Evolutionary conservation across 2,888 invertebrate species (phyloP), one percentile per base, ranked within the genome.

Genomic region (Drosophila rellima): DNA sequence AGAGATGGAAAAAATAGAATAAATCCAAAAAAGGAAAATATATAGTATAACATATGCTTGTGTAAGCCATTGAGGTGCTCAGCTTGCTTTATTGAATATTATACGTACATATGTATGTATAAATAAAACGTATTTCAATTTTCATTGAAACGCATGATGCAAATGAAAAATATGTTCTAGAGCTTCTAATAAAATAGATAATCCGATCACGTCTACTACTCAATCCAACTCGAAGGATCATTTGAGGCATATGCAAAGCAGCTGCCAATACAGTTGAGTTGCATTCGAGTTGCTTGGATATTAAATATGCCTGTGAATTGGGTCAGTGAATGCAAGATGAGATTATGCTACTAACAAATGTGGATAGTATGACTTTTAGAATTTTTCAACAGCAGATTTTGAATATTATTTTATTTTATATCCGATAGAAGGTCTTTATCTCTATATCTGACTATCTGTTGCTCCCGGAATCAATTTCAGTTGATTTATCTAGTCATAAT

Each of bases 91-190:
- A 88, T 82, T 82, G 74, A 88, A 83, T 74, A 70, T 74, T 56
- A 74, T 74, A 26, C 26, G 26, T 26, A 26, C 26, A 7, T 7
- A 26, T 26, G 26, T 5, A 39, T 31, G n/a, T 35, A 77, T 79
- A 85, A 88, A 85, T 83, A 88, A 77, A 84, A 71, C 69, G 71
- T 78, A 81, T 89, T 89, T 89, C 84, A 84, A 89, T 89, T 89
- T 87, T 74, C 81, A 68, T 68, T 31, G 31, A 39, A 67, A 51
- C 39, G 45, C 39, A 42, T 20, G 45, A 29, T 37, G 44, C 37
- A 40, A 35, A 57, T 47, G 39, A 17, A 26, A 48, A 33, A 75
- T 74, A 72, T 82, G 56, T 80, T 81, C 69, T 69, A 82, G 69
- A 65, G 82, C 76, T 81, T 87, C 84, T 72, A 77, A 79, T 89